Percentiles rank a stretch among this genome's conserved stretches.
These are phyloP conservation scores for Montipora efflorescens DNA, from an alignment of 64 coral and sea anemone species.

Conservation along the genomic window DNA sequence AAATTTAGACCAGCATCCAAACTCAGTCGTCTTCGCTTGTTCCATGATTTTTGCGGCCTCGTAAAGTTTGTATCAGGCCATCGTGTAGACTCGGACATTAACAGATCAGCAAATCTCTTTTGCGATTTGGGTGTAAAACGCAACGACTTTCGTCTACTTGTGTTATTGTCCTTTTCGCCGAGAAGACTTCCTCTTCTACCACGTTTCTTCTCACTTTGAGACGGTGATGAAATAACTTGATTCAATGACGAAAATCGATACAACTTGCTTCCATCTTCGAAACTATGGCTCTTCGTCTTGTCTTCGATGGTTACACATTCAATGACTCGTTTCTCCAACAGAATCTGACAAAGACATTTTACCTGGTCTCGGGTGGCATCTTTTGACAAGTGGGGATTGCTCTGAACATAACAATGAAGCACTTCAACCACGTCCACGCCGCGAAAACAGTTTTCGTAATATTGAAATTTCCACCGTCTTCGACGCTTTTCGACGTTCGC, in stretches of 20 bases:
- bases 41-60: background rate
- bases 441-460: conserved; percentile 91
- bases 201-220: background rate
- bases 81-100: background rate
- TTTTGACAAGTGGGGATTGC: conserved; percentile 83
- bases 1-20: background rate
- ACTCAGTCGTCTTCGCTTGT: conserved; percentile 33
- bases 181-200: conserved; percentile 42
- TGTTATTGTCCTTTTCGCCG: background rate
- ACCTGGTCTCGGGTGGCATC: conserved; percentile 84
- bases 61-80: background rate
- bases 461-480: conserved; percentile 95
- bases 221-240: background rate
- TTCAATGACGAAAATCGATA: conserved; percentile 72
- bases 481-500: conserved; percentile 72
- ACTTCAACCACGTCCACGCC: conserved; percentile 85
- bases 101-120: conserved; percentile 26
- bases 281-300: conserved; percentile 57
- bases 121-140: conserved; percentile 34
- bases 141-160: conserved; percentile 5
- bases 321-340: conserved; percentile 82
- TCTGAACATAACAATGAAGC: conserved; percentile 77
- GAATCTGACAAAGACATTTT: conserved; percentile 81
- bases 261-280: conserved; percentile 78
- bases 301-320: conserved; percentile 63